Evolutionary conservation across 2,113 vertebrate species (phyloP).

Genomic region (Climacteris rufus): DNA sequence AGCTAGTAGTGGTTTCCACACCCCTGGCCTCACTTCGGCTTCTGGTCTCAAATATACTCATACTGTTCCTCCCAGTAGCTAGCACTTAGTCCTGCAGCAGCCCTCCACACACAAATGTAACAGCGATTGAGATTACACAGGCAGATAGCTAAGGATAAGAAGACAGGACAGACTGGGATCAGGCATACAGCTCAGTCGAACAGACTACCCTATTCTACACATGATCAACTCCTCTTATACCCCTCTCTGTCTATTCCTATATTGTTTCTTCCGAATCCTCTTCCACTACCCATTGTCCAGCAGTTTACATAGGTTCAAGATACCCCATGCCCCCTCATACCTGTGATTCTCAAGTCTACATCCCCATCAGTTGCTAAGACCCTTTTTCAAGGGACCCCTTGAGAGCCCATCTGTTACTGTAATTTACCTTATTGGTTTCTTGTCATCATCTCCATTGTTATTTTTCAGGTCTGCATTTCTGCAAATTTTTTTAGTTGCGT

Average conservation of each 20-base stretch:
- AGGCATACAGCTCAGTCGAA: neutral
- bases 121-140: neutral
- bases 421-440: neutral
- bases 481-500: neutral
- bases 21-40: neutral
- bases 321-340: rapidly evolving
- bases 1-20: neutral
- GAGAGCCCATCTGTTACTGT: neutral
- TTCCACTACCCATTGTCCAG: neutral
- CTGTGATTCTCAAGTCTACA: neutral
- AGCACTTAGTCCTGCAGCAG: neutral
- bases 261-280: neutral
- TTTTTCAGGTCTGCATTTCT: neutral
- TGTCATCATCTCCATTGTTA: neutral
- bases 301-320: neutral
- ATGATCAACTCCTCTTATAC: neutral
- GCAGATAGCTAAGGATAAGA: neutral
- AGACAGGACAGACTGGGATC: neutral
- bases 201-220: neutral
- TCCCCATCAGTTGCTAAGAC: neutral
- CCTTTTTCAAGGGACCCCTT: neutral
- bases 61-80: neutral
- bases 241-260: neutral
- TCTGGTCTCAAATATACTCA: neutral
- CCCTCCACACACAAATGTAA: neutral